Evolutionary conservation across 2,888 invertebrate species (phyloP).

Genomic region (Diarsia brunnea): DNA sequence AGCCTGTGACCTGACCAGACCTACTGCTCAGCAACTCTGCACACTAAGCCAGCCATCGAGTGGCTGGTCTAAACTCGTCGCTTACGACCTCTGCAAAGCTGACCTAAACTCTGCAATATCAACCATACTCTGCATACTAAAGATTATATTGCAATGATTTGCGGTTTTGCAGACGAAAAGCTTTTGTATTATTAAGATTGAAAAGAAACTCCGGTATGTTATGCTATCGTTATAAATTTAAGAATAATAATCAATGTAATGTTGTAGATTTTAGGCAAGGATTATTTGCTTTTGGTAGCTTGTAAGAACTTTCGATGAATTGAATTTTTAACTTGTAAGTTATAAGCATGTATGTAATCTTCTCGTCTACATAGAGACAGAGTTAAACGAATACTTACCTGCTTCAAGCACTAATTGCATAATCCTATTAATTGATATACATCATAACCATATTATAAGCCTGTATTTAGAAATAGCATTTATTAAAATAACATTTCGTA

Average conservation of each 20-base stretch:
- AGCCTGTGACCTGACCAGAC: constrained; percentile 85
- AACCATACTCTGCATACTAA: background rate
- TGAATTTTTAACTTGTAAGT: constrained; percentile 1
- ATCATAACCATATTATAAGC: background rate
- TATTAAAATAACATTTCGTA: background rate
- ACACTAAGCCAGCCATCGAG: constrained; percentile 80
- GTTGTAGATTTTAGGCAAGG: constrained; percentile 18
- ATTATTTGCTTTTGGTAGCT: constrained; percentile 17
- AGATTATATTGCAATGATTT: constrained; percentile 13
- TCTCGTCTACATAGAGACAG: background rate
- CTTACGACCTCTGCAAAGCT: constrained; percentile 16
- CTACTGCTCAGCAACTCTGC: constrained; percentile 65
- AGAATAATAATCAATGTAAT: constrained; percentile 13
- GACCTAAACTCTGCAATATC: constrained; percentile 27
- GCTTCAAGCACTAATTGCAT: background rate
- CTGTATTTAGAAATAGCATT: constrained; percentile 13
- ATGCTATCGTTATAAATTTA: constrained; percentile 1
- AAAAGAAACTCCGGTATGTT: constrained; percentile 54
- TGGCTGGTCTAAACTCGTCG: constrained; percentile 82
- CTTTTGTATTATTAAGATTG: constrained; percentile 28
- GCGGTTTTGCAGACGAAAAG: constrained; percentile 25
- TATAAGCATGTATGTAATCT: background rate
- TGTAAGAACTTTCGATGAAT: constrained; percentile 8
- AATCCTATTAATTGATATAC: background rate
- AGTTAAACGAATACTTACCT: constrained; percentile 10